Conservation (phyloP, 2,113 vertebrate species). For the Oreamnos americanus region DNA sequence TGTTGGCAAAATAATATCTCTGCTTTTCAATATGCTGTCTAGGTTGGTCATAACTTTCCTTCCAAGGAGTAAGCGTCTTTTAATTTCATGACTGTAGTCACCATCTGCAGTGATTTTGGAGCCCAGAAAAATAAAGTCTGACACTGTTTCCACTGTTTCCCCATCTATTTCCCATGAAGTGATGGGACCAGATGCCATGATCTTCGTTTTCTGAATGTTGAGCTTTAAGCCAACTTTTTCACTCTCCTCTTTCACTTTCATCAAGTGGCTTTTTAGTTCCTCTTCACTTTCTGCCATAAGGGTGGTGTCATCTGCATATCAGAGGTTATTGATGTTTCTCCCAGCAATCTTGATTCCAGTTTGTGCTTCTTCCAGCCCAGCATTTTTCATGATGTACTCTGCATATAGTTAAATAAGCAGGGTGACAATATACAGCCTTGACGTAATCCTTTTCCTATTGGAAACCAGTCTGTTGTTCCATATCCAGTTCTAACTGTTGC, state of each 20-base stretch:
- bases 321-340: background rate
- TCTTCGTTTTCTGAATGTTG: background rate
- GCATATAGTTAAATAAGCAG: background rate
- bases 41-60: background rate
- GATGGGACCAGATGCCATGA: background rate
- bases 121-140: background rate
- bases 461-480: background rate
- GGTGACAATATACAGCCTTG: background rate
- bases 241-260: background rate
- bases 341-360: accelerated
- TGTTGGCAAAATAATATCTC: background rate
- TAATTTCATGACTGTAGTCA: too few species aligned
- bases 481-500: background rate
- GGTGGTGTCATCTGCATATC: background rate
- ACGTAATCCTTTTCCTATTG: background rate
- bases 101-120: background rate
- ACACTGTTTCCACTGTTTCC: background rate
- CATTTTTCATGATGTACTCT: background rate
- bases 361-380: background rate
- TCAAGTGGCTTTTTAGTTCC: background rate
- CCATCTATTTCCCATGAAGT: background rate
- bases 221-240: background rate
- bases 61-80: background rate
- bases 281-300: background rate
- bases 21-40: background rate